Conservation (phyloP, 2,888 invertebrate genomes). For the Clivina fossor region DNA sequence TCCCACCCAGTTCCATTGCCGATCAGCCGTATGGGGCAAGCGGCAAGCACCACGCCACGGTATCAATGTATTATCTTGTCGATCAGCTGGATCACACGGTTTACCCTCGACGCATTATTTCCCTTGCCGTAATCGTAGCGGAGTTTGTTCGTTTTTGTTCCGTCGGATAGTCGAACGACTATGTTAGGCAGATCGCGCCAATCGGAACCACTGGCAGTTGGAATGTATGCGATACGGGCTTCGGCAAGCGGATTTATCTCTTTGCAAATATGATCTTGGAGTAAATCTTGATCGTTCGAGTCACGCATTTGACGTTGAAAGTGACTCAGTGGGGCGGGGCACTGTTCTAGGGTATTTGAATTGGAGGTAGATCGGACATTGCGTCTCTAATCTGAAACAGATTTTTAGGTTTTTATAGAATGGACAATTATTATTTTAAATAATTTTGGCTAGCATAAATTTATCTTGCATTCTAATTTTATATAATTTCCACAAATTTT, state of each 20-base stretch:
- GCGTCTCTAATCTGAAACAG: slow-evolving; percentile 68
- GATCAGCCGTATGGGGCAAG: slow-evolving; percentile 82
- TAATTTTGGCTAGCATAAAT: too few relatives aligned
- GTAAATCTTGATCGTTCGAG: slow-evolving; percentile 57
- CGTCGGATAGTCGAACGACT: slow-evolving; percentile 68
- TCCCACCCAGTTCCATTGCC: slow-evolving; percentile 86
- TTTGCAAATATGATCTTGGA: slow-evolving; percentile 80
- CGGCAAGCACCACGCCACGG: too few relatives aligned
- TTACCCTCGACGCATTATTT: slow-evolving; percentile 68
- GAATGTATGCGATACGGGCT: slow-evolving; percentile 75
- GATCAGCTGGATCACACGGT: slow-evolving; percentile 68
- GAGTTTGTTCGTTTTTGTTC: slow-evolving; percentile 65
- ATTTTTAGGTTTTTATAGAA: too few relatives aligned
- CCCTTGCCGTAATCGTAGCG: too few relatives aligned
- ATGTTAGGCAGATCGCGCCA: slow-evolving; percentile 87
- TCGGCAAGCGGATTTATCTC: slow-evolving; percentile 79
- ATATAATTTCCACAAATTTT: too few relatives aligned
- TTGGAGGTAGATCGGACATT: slow-evolving; percentile 80
- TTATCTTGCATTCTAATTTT: too few relatives aligned
- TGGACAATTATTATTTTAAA: too few relatives aligned
- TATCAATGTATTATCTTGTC: slow-evolving; percentile 80
- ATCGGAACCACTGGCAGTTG: slow-evolving; percentile 73
- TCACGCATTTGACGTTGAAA: slow-evolving; percentile 74
- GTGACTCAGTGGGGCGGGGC: slow-evolving; percentile 66
- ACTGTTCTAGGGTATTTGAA: slow-evolving; percentile 72